Base-by-base conservation (phyloP, 2,888 invertebrate species). In the Adelognathus sp. region DNA sequence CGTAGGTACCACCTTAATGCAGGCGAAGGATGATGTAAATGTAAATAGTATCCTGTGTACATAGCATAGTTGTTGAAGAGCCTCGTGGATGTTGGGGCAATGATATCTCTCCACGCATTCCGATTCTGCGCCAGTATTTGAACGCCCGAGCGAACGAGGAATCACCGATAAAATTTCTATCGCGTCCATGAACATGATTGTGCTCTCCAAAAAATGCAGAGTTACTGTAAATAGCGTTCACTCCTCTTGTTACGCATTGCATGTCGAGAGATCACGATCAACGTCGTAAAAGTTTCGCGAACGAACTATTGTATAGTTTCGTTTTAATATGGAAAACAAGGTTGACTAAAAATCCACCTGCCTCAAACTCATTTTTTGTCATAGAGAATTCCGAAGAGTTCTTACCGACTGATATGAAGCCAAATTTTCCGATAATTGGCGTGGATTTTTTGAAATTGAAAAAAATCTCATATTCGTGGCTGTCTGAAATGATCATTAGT, bases 11-110 rank as follows among this genome's bases (percentile, higher is more conserved):
- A n/a, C n/a, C n/a, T 50, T 16, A 52, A 54, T 27, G 63, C 63
- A 52, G 54, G 50, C 74, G 56, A 69, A 54, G 69, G 64, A 66
- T 78, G 70, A 79, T 79, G 71, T 79, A 79, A 79, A 79, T 79
- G 79, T 79, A 75, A 79, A 79, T 79, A 79, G 67, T 39, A 24
- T 71, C 66, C 70, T 66, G 16, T 75, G 79, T 79, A 79, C 54
- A 79, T 79, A 79, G 78, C 50, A 66, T 75, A 75, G 60, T 64
- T 46, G 70, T 31, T 36, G 64, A 39, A 29, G 64, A 64, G 52
- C 11, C 60, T 66, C 71, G 71, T 46, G 79, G 71, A 50, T 46
- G 71, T 79, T 75, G 78, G 33, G 64, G 73, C 73, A 69, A 69
- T 74, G 69, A 58, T 64, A 44, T 54, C 29, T 73, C 60, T 31